Evolutionary conservation across 2,113 vertebrate species (phyloP).

Genomic region (Pomatorhinus ruficollis): DNA sequence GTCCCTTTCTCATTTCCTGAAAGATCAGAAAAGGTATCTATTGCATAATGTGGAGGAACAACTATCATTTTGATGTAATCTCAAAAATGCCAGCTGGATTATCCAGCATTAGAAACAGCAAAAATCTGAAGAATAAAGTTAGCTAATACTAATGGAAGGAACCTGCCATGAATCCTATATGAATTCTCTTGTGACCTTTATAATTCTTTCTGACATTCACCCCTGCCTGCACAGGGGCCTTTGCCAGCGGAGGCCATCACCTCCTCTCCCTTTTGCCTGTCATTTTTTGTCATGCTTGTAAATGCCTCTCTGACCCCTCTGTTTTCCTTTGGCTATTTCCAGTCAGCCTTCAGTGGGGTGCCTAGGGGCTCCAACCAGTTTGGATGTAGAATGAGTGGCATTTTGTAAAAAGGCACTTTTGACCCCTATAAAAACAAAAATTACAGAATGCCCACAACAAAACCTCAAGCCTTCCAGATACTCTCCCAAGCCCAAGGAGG

Average conservation of each 20-base stretch:
- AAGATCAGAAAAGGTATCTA: not conserved
- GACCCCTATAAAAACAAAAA: not conserved
- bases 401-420: not conserved
- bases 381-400: not conserved
- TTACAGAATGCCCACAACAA: not conserved
- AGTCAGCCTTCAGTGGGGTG: not conserved
- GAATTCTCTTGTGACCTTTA: not conserved
- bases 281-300: not conserved
- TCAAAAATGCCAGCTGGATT: not conserved
- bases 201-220: not conserved
- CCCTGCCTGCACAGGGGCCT: not conserved
- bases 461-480: not conserved
- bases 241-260: not conserved
- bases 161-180: not conserved
- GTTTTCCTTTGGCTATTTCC: not conserved
- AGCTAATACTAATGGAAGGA: not conserved
- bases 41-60: fast-evolving
- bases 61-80: not conserved
- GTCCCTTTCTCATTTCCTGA: not conserved
- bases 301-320: not conserved
- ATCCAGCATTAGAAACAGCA: not conserved
- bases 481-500: not conserved
- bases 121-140: not conserved
- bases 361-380: not conserved
- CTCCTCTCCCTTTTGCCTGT: not conserved